Evolutionary conservation across 2,113 vertebrate species (phyloP), one percentile per base, ranked within the genome.

Genomic region (Ciconia stormi): DNA sequence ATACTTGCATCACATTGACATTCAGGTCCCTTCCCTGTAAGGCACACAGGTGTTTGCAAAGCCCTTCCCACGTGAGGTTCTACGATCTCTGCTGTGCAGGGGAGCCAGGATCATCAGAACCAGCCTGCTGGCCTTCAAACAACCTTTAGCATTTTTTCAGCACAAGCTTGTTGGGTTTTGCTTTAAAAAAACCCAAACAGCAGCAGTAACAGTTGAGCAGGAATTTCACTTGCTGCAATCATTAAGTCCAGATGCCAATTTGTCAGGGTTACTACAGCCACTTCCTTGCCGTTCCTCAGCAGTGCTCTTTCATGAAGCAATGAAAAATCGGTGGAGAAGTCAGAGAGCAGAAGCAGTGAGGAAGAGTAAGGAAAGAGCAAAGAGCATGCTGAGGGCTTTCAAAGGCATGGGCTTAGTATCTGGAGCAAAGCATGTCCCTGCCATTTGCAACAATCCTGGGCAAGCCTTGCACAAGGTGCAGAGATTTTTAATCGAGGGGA

Each of bases 91-190:
- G 72, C 46, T 25, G 32, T 6, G 2, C 82, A 32, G 73, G 73
- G 67, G 65, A 86, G 82, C 63, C 34, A 15, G 61, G 67, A 85
- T 34, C 44, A 80, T 18, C 82, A 18, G 2, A 53, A 73, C 34
- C 81, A 59, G 58, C 52, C 81, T 19, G 44, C 23, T 72, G 66
- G 95, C 96, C 90, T 94, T 94, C 94, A 96, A 95, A 93, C 53
- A 82, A 92, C 80, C 93, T 93, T 87, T 56, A 65, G 53, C 34
- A 11, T 3, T 67, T 86, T 65, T 66, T 49, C 58, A 85, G 49
- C 17, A 67, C 18, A 29, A n/a, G 83, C 67, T 50, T 38, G 10
- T n/a, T 93, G 80, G 20, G 29, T 59, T 93, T 87, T 55, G 50
- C 67, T 85, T 81, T 36, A 59, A 19, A 30, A 20, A n/a, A 11